Percentiles rank a stretch among this genome's conserved stretches.
These are phyloP conservation scores for Lampropteryx suffumata DNA, from an alignment of 2,888 invertebrate genomes.

Conservation along the genomic window DNA sequence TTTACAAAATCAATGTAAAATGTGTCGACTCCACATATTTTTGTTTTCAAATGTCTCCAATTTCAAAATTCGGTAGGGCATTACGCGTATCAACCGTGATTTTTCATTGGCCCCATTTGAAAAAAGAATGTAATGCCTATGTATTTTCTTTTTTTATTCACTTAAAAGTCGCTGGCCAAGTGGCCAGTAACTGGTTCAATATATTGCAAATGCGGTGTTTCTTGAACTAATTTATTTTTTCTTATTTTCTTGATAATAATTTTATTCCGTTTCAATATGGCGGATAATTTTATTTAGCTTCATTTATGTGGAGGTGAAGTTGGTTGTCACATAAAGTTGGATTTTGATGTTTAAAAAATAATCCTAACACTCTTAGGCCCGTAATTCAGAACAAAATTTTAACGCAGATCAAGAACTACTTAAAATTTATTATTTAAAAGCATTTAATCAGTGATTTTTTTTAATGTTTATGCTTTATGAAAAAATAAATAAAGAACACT, in stretches of 20 bases:
- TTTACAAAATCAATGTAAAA: no score
- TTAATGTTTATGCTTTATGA: no score
- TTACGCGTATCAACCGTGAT: conserved; percentile 60
- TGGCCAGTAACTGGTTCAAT: conserved; percentile 41
- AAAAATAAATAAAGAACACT: no score
- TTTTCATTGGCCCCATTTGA: conserved; percentile 71
- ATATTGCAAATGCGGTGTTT: conserved; percentile 44
- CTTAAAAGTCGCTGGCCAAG: conserved; percentile 42
- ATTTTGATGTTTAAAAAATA: not conserved
- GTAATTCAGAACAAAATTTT: no score
- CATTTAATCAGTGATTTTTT: no score
- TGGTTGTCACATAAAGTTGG: conserved; percentile 13
- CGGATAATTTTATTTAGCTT: conserved; percentile 12
- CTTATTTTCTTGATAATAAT: conserved; percentile 30
- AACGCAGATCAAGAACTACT: no score
- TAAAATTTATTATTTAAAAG: no score
- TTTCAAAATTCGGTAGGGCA: conserved; percentile 75
- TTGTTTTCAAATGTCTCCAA: conserved; percentile 43
- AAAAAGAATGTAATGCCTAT: conserved; percentile 45
- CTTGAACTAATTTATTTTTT: conserved; percentile 20
- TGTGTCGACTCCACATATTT: conserved; percentile 10
- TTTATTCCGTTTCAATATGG: conserved; percentile 27
- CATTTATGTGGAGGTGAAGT: not conserved
- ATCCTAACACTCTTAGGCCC: no score
- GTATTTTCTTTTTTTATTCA: conserved; percentile 46